Conservation (phyloP, 2,113 vertebrate species). For the Saiga tatarica region DNA sequence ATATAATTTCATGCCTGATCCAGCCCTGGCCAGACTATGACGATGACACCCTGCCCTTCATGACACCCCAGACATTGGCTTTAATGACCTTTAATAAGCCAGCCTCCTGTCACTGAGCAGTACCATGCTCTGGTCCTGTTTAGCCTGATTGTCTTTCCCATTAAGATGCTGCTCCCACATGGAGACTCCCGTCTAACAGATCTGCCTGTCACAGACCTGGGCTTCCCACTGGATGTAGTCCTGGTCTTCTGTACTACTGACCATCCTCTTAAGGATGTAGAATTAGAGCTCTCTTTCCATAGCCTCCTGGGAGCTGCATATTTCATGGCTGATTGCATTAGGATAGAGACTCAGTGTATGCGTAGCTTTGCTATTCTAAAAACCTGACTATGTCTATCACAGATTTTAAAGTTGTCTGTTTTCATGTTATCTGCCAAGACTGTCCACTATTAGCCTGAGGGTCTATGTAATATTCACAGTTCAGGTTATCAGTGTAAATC, state of each 20-base stretch:
- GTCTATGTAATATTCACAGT: slow-evolving; percentile 36
- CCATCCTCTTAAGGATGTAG: not conserved
- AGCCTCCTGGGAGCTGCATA: not conserved
- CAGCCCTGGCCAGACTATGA: not conserved
- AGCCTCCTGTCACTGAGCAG: not conserved
- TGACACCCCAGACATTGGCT: not conserved
- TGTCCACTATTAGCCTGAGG: not conserved
- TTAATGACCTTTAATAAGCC: not conserved
- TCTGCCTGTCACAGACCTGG: not conserved
- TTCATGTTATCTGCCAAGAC: not conserved
- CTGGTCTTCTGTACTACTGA: not conserved
- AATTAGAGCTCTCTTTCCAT: not conserved
- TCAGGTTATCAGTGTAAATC: slow-evolving; percentile 38
- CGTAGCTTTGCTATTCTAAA: not conserved
- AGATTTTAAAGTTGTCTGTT: not conserved
- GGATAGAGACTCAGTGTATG: not conserved
- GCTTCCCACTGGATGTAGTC: not conserved
- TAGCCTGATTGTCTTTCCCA: not conserved
- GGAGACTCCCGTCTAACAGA: not conserved
- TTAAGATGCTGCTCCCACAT: not conserved
- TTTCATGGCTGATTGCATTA: not conserved
- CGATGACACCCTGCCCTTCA: not conserved
- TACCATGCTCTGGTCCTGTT: not conserved
- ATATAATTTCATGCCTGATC: not conserved
- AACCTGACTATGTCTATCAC: not conserved